phyloP scores from a whole-genome alignment of 30 jellyfish, hydroid and myxozoan species.

The Kudoa iwatai region DNA sequence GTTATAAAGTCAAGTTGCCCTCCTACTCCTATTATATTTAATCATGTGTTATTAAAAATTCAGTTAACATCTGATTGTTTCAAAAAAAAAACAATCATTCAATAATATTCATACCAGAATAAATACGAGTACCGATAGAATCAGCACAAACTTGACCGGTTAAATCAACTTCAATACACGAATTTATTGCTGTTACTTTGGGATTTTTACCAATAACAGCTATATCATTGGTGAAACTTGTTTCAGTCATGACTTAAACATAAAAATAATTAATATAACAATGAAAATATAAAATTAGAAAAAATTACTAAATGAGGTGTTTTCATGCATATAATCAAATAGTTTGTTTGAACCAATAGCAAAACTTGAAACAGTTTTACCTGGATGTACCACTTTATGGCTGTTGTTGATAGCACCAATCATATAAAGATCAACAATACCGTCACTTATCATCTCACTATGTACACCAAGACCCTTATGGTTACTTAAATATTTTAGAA shows the following conservation, averaged over 20 bases:
- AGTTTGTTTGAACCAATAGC: conserved; percentile 19
- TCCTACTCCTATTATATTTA: conserved; percentile 14
- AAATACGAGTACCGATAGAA: conserved; percentile 28
- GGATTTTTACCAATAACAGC: conserved; percentile 14
- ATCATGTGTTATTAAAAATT: too few species aligned
- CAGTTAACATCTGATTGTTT: not conserved
- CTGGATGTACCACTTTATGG: conserved; percentile 10
- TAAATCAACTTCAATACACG: conserved; percentile 31
- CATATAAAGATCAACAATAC: conserved; percentile 12
- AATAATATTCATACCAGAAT: conserved; percentile 7
- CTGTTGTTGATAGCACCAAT: conserved; percentile 17
- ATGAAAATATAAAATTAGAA: not conserved
- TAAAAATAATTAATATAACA: not conserved
- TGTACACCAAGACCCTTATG: conserved; percentile 36
- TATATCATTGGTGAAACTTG: conserved; percentile 6
- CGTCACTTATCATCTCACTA: conserved; percentile 40
- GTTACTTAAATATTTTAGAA: conserved; percentile 6
- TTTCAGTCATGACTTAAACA: conserved; percentile 21
- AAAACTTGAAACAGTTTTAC: conserved; percentile 25
- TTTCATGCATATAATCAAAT: conserved; percentile 15
- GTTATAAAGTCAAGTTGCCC: conserved; percentile 37
- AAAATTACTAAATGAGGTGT: conserved; percentile 18
- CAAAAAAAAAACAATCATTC: not conserved
- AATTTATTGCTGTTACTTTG: conserved; percentile 28
- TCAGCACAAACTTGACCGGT: conserved; percentile 42